Evolutionary conservation across 2,888 invertebrate genomes (phyloP), one percentile per base, ranked within the genome.

Genomic region (Nomada goodeniana): DNA sequence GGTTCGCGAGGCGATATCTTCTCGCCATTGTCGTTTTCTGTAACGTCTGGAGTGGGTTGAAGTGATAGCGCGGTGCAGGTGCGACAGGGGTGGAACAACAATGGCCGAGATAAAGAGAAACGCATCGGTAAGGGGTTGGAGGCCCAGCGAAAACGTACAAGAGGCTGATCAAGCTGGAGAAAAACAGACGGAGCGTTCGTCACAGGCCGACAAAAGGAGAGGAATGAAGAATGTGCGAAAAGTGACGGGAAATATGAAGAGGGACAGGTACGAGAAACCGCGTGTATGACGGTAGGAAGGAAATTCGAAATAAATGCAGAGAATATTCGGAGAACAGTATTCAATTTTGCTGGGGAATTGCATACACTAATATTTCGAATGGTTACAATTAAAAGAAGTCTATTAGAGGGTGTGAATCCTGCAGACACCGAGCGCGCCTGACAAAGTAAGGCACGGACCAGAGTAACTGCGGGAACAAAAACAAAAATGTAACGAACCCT

Each of bases 21-120:
- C 70, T 63, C 64, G 61, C 65, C 52, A 76, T 83, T 84, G 84
- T 80, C 83, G 69, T 53, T 76, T 59, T 44, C 71, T 55, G 64
- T 68, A 47, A 36, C 44, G 29, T 11, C 26, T 20, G 55, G 47
- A 42, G 59, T 60, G 72, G 65, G 23, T 57, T 42, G 59, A 77
- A 59, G 42, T 5, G 71, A 65, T 26, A 76, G 55, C 55, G 55
- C 47, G 47, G 26, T 15, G 36, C 7, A 9, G 29, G 47, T 15
- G 71, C 18, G 52, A 61, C 36, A 23, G n/a, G 55, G 68, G 68
- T 18, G 55, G 68, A 57, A 44, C 61, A 61, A 71, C 71, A 71
- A 71, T 71, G 52, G 61, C 13, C 52, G 71, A 18, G 71, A 71
- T 42, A 42, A 61, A 71, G 52, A 50, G 60, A 60, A 36, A 42